Base-by-base conservation (phyloP, 1,140 invertebrate species). In the Cydia fagiglandana region DNA sequence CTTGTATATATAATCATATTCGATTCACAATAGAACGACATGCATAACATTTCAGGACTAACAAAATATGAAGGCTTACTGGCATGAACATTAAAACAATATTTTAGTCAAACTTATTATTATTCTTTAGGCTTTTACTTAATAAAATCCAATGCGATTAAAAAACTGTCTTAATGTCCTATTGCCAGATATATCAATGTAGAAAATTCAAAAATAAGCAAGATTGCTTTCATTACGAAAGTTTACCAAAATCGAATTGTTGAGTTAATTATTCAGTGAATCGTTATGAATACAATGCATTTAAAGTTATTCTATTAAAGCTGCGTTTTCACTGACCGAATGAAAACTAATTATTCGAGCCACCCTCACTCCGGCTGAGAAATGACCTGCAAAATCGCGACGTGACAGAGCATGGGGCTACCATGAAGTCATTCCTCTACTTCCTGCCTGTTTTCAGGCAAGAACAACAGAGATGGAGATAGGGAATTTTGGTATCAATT, bases 311-410 rank as follows among this genome's bases (percentile, higher is more conserved):
- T 34, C 9, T n/a, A 34, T 66, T 38, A 66, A 66, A 66, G 64
- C 64, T 66, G 64, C 64, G 64, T 66, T 66, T 66, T 66, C 64
- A 66, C 64, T 66, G 64, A 66, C 64, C 64, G 30, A 66, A 66
- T 66, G 64, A 66, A 66, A 66, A 66, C 15, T n/a, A n/a, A 61
- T 13, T 56, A 61, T 61, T 61, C 56, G 56, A 61, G 56, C 17
- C 17, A 17, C 20, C 50, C 56, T 61, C 20, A 61, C 56, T 24
- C 17, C 56, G 56, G 56, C 20, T 20, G 56, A 24, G 10, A 61
- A 24, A 61, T 61, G 20, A 61, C 17, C 56, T 61, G 20, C 56
- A 61, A 24, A 12, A 61, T 24, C 56, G 56, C 56, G 20, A 2
- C 56, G 56, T 24, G 56, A 61, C 20, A 61, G 56, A 24, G 20